These are phyloP conservation scores for Catocala nupta DNA, from an alignment of 2,888 invertebrate genomes.

Conservation along the genomic window DNA sequence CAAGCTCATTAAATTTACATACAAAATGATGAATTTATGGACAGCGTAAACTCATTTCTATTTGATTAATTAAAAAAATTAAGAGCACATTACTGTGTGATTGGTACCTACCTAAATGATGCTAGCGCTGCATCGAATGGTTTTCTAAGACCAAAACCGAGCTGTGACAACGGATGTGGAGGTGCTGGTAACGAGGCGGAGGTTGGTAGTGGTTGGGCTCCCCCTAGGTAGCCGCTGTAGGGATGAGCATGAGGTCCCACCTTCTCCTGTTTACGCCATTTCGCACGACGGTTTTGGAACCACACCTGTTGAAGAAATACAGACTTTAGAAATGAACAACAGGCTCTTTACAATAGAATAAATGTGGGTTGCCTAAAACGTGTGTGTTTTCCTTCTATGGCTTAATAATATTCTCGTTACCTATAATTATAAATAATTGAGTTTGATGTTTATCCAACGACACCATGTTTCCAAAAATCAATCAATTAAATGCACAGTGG, in stretches of 20 bases:
- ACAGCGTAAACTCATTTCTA: conserved; percentile 13
- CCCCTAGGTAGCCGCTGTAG: conserved; percentile 93
- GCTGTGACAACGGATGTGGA: conserved; percentile 91
- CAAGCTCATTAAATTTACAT: conserved; percentile 21
- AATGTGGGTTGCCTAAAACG: too few species aligned
- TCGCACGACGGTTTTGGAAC: conserved; percentile 97
- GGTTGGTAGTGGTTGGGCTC: conserved; percentile 88
- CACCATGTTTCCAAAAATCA: too few species aligned
- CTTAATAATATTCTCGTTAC: too few species aligned
- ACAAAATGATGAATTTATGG: conserved; percentile 29
- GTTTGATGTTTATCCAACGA: too few species aligned
- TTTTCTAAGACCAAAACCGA: conserved; percentile 92
- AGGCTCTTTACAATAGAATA: too few species aligned
- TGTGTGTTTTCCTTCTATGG: too few species aligned
- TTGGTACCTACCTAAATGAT: conserved; percentile 88
- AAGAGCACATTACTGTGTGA: neutral
- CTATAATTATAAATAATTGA: too few species aligned
- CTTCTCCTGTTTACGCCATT: conserved; percentile 97
- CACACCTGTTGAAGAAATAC: conserved; percentile 91
- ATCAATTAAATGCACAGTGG: too few species aligned
- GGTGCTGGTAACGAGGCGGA: conserved; percentile 90
- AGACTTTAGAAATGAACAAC: neutral
- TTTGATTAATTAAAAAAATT: conserved; percentile 21
- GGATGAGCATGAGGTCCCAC: conserved; percentile 97
- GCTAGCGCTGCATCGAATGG: conserved; percentile 91